These are phyloP conservation scores for Eumacrocentrus americanus DNA, from an alignment of 2,888 invertebrate genomes.

Conservation along the genomic window DNA sequence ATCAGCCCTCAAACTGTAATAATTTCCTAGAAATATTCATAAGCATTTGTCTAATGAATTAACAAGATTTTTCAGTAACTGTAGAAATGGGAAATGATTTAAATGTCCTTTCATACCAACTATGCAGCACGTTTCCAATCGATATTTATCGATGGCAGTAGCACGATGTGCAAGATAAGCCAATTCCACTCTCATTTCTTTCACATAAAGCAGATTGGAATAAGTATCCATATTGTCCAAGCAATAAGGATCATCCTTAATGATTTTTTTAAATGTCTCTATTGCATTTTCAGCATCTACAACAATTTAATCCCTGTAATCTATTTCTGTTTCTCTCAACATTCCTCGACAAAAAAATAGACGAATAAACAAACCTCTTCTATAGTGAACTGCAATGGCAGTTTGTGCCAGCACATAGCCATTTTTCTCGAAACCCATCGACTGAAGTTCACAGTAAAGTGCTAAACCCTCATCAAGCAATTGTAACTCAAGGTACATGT, in stretches of 20 bases:
- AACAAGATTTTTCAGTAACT: neutral
- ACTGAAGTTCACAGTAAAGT: constrained; percentile 77
- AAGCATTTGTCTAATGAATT: neutral
- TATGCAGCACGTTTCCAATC: constrained; percentile 97
- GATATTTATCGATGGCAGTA: constrained; percentile 93
- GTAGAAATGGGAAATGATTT: neutral
- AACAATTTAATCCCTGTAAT: constrained; percentile 6
- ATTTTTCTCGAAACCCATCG: constrained; percentile 84
- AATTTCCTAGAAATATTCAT: constrained; percentile 82
- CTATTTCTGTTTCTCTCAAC: neutral
- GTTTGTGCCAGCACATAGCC: constrained; percentile 90
- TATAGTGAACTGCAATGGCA: constrained; percentile 91
- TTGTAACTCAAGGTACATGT: constrained; percentile 88
- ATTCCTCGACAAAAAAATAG: neutral
- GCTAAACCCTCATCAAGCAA: constrained; percentile 88
- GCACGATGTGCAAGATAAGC: constrained; percentile 93
- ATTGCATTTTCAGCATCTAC: constrained; percentile 90
- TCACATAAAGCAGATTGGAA: constrained; percentile 94
- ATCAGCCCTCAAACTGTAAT: constrained; percentile 92
- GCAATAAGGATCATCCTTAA: constrained; percentile 88
- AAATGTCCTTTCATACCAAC: constrained; percentile 75
- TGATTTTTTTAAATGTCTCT: constrained; percentile 80
- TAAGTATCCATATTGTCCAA: constrained; percentile 96
- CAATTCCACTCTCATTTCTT: constrained; percentile 89
- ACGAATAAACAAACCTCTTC: constrained; percentile 72